Evolutionary conservation across 2,113 vertebrate species (phyloP).

Genomic region (Peromyscus polionotus): DNA sequence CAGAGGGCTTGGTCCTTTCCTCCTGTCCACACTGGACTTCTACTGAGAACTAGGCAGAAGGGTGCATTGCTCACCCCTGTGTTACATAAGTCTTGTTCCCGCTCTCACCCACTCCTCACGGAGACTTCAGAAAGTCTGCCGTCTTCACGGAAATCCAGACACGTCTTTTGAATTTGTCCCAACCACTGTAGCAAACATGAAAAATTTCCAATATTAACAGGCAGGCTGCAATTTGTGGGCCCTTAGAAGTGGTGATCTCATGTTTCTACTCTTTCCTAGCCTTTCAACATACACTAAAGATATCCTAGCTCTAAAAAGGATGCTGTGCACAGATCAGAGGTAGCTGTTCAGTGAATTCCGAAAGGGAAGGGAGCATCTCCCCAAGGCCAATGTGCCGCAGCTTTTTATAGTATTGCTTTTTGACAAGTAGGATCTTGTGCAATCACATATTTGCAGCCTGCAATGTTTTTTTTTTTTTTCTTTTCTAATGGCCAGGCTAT

Average conservation of each 20-base stretch:
- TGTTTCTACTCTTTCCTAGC: conserved; percentile 6
- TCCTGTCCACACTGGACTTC: neutral
- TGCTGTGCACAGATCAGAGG: neutral
- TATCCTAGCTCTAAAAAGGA: conserved; percentile 16
- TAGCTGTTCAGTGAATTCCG: neutral
- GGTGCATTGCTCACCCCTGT: neutral
- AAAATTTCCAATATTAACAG: conserved; percentile 45
- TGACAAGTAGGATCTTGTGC: conserved; percentile 7
- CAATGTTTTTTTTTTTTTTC: neutral
- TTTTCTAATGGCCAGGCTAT: neutral
- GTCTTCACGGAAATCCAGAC: conserved; percentile 52
- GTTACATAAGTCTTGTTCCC: neutral
- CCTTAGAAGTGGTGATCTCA: neutral
- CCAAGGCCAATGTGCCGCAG: neutral
- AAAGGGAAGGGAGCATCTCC: neutral
- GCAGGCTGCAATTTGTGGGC: neutral
- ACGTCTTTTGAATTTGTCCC: conserved; percentile 42
- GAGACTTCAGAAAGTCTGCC: conserved; percentile 63
- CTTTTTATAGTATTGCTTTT: conserved; percentile 36
- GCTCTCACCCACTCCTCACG: neutral
- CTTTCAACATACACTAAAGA: conserved; percentile 5
- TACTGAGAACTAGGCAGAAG: neutral
- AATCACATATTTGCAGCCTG: neutral
- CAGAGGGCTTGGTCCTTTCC: neutral
- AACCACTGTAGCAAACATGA: conserved; percentile 34